Conservation (phyloP, 1,140 invertebrate species). For the Coptotermes formosanus region DNA sequence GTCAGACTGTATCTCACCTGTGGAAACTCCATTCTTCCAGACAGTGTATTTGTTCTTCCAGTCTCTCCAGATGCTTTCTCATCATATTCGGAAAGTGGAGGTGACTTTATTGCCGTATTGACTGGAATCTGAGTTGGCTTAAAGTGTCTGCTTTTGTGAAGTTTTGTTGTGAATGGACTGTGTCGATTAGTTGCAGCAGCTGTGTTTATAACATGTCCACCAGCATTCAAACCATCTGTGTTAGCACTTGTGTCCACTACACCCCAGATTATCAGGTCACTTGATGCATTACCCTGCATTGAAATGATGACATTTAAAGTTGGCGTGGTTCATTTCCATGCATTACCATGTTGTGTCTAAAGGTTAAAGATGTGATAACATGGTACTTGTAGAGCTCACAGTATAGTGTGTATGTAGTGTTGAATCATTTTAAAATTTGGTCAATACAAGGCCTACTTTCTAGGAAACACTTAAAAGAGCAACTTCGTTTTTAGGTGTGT, state of each 20-base stretch:
- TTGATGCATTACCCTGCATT: conserved; percentile 39
- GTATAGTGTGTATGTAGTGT: too few species aligned
- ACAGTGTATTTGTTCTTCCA: not conserved
- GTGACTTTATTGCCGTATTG: not conserved
- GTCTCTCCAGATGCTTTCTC: not conserved
- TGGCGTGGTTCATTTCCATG: too few species aligned
- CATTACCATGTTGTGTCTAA: too few species aligned
- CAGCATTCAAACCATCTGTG: conserved; percentile 2
- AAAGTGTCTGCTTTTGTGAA: not conserved
- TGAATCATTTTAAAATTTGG: too few species aligned
- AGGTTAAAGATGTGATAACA: too few species aligned
- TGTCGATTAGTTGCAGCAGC: not conserved
- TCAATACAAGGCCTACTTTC: too few species aligned
- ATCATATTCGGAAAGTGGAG: not conserved
- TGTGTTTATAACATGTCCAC: not conserved
- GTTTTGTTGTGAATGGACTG: not conserved
- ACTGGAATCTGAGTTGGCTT: not conserved
- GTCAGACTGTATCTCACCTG: not conserved
- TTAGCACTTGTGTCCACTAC: not conserved
- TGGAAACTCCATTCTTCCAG: not conserved
- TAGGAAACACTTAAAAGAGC: too few species aligned
- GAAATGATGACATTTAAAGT: too few species aligned
- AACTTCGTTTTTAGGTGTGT: too few species aligned
- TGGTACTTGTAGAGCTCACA: too few species aligned
- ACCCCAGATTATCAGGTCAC: conserved; percentile 38